A percentile compares a stretch with the other conserved stretches of the same genome.
phyloP scores from a whole-genome alignment of 2,797 vertebrate genomes.

The Lates japonicus region DNA sequence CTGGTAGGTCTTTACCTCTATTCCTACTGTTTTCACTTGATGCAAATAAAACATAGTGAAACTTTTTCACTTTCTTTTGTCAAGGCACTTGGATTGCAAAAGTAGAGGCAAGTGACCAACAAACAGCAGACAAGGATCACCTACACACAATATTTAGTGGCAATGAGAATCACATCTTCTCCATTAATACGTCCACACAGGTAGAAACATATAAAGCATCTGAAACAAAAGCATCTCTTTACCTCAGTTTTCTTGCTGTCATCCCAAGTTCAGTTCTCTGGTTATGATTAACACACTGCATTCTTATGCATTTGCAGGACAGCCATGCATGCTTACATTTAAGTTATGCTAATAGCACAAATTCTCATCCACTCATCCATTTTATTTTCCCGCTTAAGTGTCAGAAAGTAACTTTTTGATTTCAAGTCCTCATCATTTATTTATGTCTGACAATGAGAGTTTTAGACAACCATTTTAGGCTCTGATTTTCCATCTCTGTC shows the following conservation, averaged over 20 bases:
- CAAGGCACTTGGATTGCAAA: constrained; percentile 90
- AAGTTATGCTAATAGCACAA: constrained; percentile 40
- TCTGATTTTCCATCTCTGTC: constrained; percentile 21
- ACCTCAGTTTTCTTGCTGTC: constrained; percentile 7
- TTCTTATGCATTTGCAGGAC: constrained; percentile 31
- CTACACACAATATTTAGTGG: constrained; percentile 90
- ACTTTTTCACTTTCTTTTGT: constrained; percentile 21
- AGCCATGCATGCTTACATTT: constrained; percentile 37
- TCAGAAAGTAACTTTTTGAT: constrained; percentile 53
- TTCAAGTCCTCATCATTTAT: constrained; percentile 34
- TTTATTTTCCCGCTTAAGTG: constrained; percentile 53
- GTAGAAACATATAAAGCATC: constrained; percentile 72
- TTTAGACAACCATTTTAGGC: background rate
- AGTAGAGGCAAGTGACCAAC: constrained; percentile 85
- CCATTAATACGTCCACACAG: constrained; percentile 88
- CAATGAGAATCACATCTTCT: constrained; percentile 87
- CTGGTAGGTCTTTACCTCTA: constrained; percentile 80
- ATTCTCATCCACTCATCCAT: constrained; percentile 35
- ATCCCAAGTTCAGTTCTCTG: constrained; percentile 6
- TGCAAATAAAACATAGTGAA: background rate
- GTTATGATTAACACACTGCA: constrained; percentile 22
- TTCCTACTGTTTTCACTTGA: background rate
- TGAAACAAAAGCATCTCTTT: background rate
- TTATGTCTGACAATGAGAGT: constrained; percentile 17
- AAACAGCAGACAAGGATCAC: constrained; percentile 78